Evolutionary conservation across 2,113 vertebrate genomes (phyloP).

Genomic region (Ceyx cyanopectus): DNA sequence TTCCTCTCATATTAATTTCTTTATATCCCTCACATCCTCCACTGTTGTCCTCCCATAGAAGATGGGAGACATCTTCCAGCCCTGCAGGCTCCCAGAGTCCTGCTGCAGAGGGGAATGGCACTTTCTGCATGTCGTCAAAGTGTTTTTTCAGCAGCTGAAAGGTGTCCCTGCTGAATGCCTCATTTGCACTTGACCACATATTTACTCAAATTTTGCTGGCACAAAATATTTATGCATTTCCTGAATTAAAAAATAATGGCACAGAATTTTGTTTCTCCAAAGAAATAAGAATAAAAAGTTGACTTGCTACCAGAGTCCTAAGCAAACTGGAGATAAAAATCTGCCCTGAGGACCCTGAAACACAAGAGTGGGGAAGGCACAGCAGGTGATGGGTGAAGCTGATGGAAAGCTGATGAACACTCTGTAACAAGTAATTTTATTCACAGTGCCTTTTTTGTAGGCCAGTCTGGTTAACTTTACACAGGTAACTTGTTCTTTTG

Average conservation of each 20-base stretch:
- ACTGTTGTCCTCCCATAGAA: rapidly evolving
- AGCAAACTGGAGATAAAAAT: not conserved
- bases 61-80: not conserved
- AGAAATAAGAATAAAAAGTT: not conserved
- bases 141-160: not conserved
- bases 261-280: not conserved
- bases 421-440: not conserved
- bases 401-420: not conserved
- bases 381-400: not conserved
- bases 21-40: not conserved
- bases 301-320: not conserved
- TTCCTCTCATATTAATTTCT: not conserved
- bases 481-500: not conserved
- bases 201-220: not conserved
- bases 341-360: not conserved
- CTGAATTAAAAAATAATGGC: not conserved
- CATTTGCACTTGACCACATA: not conserved
- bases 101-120: not conserved
- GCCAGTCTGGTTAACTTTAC: not conserved
- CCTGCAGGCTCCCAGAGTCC: not conserved
- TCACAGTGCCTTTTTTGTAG: not conserved
- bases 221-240: not conserved
- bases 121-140: not conserved
- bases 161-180: not conserved
- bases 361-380: no score